phyloP scores from a whole-genome alignment of 2,888 invertebrate genomes.

The Tortricodes alternella region DNA sequence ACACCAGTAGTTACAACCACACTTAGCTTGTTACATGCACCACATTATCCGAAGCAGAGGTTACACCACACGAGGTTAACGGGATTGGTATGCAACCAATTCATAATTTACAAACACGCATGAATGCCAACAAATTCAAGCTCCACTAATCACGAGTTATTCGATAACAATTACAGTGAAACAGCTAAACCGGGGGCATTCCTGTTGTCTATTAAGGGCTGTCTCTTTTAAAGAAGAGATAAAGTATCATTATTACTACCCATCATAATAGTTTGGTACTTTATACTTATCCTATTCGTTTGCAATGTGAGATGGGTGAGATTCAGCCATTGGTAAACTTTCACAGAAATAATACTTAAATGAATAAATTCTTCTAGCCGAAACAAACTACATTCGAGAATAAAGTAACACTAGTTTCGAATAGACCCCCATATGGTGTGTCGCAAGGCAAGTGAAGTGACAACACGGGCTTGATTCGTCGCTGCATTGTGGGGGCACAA shows the following conservation, averaged over 20 bases:
- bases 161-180: conserved; percentile 21
- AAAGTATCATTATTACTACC: no score
- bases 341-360: no score
- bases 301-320: no score
- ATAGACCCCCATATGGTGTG: conserved; percentile 27
- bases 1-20: background rate
- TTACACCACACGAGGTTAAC: conserved; percentile 23
- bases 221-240: background rate
- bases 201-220: background rate
- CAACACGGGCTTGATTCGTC: conserved; percentile 35
- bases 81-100: conserved; percentile 7
- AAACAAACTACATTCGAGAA: background rate
- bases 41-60: conserved; percentile 9
- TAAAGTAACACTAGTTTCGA: background rate
- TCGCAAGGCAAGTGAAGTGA: conserved; percentile 31
- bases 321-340: no score
- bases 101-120: conserved; percentile 26
- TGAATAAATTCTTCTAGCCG: background rate
- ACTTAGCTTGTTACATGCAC: background rate
- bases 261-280: no score
- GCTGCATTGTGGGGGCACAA: conserved; percentile 33
- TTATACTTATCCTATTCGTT: no score
- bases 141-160: conserved; percentile 28
- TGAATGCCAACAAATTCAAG: conserved; percentile 24
- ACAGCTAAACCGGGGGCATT: conserved; percentile 3